Percentiles rank a stretch among this genome's conserved stretches.
phyloP scores from a whole-genome alignment of 2,797 vertebrate genomes.

The Basileuterus tristriatus region DNA sequence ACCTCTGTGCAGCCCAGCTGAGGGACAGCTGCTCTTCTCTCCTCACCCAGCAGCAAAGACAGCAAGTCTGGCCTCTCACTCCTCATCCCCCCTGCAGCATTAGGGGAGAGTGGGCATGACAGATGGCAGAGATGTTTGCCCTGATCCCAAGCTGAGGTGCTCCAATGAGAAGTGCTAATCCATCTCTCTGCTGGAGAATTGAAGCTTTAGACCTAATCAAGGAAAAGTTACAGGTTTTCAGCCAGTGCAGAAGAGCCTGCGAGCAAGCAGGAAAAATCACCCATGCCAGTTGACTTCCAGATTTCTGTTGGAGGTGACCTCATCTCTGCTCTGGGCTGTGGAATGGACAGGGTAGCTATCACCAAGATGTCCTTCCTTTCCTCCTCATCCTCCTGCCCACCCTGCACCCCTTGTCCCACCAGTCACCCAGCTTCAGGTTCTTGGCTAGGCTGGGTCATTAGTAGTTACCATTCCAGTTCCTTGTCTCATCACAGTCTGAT shows the following conservation, averaged over 20 bases:
- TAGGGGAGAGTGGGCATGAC: accelerated
- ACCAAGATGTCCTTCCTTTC: background rate
- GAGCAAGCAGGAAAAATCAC: background rate
- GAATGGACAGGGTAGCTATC: background rate
- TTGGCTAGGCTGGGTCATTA: background rate
- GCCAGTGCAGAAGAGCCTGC: background rate
- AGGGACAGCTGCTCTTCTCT: background rate
- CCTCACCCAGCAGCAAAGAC: background rate
- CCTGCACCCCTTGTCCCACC: background rate
- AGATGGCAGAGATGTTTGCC: background rate
- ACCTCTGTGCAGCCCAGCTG: background rate
- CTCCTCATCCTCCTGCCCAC: background rate
- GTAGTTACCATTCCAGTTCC: background rate
- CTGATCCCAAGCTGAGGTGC: background rate
- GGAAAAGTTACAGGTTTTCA: background rate
- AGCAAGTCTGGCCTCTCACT: background rate
- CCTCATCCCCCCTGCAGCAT: background rate
- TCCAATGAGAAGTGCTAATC: background rate
- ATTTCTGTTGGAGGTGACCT: background rate
- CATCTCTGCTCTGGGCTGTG: background rate
- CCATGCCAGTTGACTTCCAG: background rate
- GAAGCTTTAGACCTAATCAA: background rate
- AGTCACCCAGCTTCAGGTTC: background rate
- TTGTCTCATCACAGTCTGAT: background rate
- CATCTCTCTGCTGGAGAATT: background rate